phyloP scores from a whole-genome alignment of 2,113 vertebrate genomes.

The Corythornis vintsioides region DNA sequence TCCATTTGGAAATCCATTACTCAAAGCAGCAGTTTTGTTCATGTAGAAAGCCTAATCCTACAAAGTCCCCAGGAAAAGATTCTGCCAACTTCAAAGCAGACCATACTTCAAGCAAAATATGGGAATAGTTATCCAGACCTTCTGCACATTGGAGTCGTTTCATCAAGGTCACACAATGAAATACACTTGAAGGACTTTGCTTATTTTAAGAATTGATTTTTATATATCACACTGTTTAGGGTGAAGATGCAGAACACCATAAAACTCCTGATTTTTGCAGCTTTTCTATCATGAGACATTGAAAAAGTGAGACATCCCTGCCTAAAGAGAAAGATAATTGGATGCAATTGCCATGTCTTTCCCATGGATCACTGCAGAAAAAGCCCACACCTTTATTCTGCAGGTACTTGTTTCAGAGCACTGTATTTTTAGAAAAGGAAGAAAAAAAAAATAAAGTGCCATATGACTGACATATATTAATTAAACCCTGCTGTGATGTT shows the following conservation, averaged over 20 bases:
- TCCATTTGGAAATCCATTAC: conserved; percentile 3
- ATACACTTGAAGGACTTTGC: not conserved
- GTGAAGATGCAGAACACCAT: rapidly evolving
- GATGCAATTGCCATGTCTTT: conserved; percentile 19
- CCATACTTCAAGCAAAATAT: not conserved
- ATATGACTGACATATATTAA: conserved; percentile 36
- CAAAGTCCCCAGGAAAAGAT: conserved; percentile 11
- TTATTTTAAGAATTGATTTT: not conserved
- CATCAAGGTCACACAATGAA: not conserved
- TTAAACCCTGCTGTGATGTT: conserved; percentile 57
- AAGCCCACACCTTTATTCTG: conserved; percentile 12
- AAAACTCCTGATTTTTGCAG: not conserved
- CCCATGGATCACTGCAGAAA: not conserved
- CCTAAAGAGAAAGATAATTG: not conserved
- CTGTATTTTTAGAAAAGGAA: not conserved
- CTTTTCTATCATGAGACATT: not conserved
- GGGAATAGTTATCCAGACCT: conserved; percentile 5
- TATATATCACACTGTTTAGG: not conserved
- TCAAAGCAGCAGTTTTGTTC: conserved; percentile 1
- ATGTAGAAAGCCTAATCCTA: conserved; percentile 7
- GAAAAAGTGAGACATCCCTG: not conserved
- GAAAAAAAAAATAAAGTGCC: not conserved
- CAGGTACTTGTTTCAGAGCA: conserved; percentile 27
- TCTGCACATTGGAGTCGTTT: not conserved
- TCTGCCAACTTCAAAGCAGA: conserved; percentile 40